Conservation (phyloP, 2,797 vertebrate genomes). For the Hylomyscus alleni region DNA sequence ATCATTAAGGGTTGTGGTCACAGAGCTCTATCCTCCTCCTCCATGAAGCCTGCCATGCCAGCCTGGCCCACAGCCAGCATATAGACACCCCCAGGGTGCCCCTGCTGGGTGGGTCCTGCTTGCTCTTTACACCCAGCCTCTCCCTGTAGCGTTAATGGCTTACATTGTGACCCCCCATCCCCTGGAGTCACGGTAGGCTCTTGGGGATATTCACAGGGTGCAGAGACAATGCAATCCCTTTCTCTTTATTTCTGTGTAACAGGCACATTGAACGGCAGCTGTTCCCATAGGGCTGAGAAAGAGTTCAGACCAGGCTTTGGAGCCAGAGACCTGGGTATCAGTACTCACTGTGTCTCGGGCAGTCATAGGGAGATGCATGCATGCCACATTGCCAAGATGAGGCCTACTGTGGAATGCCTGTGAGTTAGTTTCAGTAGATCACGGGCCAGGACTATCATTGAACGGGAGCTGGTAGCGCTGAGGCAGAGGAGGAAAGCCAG, state of each 20-base stretch:
- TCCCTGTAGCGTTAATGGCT: fast-evolving
- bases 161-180: background rate
- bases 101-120: background rate
- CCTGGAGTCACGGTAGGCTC: background rate
- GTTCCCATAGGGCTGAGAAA: background rate
- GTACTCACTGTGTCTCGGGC: background rate
- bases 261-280: background rate
- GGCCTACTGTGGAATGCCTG: fast-evolving
- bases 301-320: background rate
- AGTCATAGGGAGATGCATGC: background rate
- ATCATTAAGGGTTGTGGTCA: background rate
- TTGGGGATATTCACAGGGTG: background rate
- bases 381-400: fast-evolving
- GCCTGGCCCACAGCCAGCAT: background rate
- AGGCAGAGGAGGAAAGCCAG: background rate
- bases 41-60: conserved; percentile 38
- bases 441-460: fast-evolving
- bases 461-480: fast-evolving
- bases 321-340: background rate
- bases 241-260: background rate
- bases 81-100: background rate
- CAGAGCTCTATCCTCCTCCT: conserved; percentile 19
- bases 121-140: background rate
- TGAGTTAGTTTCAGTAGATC: fast-evolving
- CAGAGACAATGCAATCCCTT: background rate